Evolutionary conservation across 2,888 invertebrate genomes (phyloP).

Genomic region (Anoncus sp.): DNA sequence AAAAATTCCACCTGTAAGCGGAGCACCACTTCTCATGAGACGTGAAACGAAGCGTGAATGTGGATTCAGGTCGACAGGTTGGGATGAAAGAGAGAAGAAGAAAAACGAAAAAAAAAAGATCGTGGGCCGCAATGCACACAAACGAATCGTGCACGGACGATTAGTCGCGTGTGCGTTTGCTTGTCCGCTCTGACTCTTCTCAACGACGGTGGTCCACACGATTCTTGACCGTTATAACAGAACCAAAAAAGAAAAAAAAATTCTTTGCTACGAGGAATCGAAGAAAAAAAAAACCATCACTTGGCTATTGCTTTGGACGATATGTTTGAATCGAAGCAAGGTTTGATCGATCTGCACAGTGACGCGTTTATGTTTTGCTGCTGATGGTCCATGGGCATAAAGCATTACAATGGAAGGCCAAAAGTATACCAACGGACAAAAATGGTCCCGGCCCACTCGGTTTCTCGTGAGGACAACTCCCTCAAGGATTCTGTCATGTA

Average conservation of each 20-base stretch:
- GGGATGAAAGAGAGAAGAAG: constrained; percentile 14
- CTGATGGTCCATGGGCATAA: constrained; percentile 32
- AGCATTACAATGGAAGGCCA: constrained; percentile 20
- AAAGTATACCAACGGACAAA: constrained; percentile 26
- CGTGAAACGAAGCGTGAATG: constrained; percentile 51
- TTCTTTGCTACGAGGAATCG: constrained; percentile 39
- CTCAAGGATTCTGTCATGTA: constrained; percentile 9
- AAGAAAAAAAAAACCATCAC: constrained; percentile 8
- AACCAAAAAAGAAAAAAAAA: constrained; percentile 39
- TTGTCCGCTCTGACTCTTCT: constrained; percentile 20
- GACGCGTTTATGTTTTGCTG: constrained; percentile 22
- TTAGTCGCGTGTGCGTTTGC: constrained; percentile 53
- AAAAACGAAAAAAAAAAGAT: constrained; percentile 29
- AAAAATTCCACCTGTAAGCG: constrained; percentile 26
- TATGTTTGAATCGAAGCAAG: constrained; percentile 27
- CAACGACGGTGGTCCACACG: constrained; percentile 48
- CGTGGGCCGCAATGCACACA: constrained; percentile 52
- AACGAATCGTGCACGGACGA: constrained; percentile 62
- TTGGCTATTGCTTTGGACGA: not conserved
- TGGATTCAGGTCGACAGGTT: constrained; percentile 54
- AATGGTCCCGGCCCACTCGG: constrained; percentile 32
- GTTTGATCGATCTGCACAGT: constrained; percentile 12
- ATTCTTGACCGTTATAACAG: constrained; percentile 14
- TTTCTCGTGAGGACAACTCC: constrained; percentile 5
- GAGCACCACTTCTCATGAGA: constrained; percentile 3